Base-by-base conservation (phyloP, 2,113 vertebrate species). In the Scomber scombrus region DNA sequence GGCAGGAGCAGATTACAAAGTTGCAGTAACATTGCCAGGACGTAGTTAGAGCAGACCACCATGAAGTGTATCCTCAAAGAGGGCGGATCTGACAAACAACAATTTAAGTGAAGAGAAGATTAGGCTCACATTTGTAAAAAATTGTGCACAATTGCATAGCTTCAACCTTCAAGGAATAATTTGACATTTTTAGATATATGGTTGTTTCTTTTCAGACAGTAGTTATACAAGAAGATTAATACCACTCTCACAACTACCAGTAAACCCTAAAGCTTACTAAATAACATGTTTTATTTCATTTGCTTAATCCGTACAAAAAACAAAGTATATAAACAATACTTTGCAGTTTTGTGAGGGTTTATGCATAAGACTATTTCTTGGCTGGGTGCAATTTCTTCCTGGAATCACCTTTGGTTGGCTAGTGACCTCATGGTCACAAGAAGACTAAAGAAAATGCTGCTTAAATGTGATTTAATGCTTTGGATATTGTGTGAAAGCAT, bases 1-100 rank as follows among this genome's bases (percentile, higher is more conserved):
- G 87, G 84, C 82, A 92, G 67, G 68, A 56, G 18, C 16, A 79
- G 63, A 81, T 84, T 73, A 84, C 71, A 85, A 81, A 83, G 84
- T 62, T 78, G 67, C 64, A 58, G 72, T 88, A 80, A 85, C 61
- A 62, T 68, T n/a, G 76, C 73, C 69, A 82, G 76, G 62, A 81
- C 80, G 56, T 57, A 75, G 75, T 72, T 81, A 74, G 62, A 89
- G 74, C 80, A 88, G 87, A 92, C 85, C 88, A 87, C 89, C 88
- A 16, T 70, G 75, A 82, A 71, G 65, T 67, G 73, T 31, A 71
- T 87, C 75, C 71, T 63, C 47, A 68, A 43, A 75, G 54, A 86
- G 62, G 52, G 19, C 77, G 75, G 72, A 75, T 87, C 14, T 69
- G 80, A 85, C 75, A 89, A 71, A 83, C 61, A 91, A 78, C 71